These are phyloP conservation scores for Drosophila gaucha DNA, from an alignment of 2,888 invertebrate species.

Conservation along the genomic window DNA sequence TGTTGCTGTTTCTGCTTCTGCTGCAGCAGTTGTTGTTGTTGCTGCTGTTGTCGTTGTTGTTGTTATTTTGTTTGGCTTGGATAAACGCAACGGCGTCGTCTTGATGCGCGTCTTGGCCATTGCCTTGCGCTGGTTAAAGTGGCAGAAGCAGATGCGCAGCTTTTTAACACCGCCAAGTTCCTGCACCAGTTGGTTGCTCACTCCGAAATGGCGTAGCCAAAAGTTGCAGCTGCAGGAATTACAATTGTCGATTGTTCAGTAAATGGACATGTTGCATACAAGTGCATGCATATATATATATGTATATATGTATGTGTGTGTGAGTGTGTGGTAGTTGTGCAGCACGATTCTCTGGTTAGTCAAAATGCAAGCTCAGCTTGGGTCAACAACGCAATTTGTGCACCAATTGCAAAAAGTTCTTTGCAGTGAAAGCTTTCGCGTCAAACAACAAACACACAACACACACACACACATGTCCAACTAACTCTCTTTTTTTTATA, in stretches of 20 bases:
- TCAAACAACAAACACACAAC: background rate
- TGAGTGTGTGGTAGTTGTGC: background rate
- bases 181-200: conserved; percentile 61
- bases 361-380: conserved; percentile 54
- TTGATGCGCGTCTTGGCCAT: conserved; percentile 83
- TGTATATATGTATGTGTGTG: background rate
- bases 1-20: conserved; percentile 1
- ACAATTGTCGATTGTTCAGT: conserved; percentile 42
- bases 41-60: conserved; percentile 29
- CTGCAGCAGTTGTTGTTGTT: conserved; percentile 26
- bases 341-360: conserved; percentile 24
- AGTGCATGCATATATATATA: background rate
- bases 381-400: conserved; percentile 24
- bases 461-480: background rate
- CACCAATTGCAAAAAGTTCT: conserved; percentile 29
- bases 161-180: conserved; percentile 71
- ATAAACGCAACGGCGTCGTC: conserved; percentile 79
- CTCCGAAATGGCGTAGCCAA: conserved; percentile 77
- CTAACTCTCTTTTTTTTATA: conserved; percentile 12
- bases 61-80: conserved; percentile 62
- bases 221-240: conserved; percentile 74
- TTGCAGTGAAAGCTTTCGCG: conserved; percentile 38
- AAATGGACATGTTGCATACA: conserved; percentile 14
- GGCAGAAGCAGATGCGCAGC: conserved; percentile 77
- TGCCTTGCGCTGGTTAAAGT: conserved; percentile 68